Evolutionary conservation across 1,140 invertebrate genomes (phyloP).

Genomic region (Chionoecetes opilio): DNA sequence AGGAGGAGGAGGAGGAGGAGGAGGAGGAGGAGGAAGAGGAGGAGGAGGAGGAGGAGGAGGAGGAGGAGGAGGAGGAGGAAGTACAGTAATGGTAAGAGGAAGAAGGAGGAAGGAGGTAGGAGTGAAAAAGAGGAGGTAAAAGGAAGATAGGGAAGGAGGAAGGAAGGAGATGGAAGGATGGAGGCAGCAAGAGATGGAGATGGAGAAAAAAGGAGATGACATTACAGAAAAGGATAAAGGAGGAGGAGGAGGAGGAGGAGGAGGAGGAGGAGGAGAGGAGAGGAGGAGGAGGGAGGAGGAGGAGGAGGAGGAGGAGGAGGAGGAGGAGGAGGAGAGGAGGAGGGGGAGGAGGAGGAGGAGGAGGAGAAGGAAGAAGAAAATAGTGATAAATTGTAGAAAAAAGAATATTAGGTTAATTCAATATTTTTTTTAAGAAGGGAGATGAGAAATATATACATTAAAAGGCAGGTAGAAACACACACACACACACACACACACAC

Average conservation of each 20-base stretch:
- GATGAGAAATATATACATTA: background rate
- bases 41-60: background rate
- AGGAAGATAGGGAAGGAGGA: background rate
- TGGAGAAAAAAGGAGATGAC: background rate
- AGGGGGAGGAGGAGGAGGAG: background rate
- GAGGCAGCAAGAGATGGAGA: background rate
- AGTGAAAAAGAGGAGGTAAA: background rate
- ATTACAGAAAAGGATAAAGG: background rate
- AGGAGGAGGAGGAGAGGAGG: background rate
- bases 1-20: no score
- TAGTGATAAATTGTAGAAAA: background rate
- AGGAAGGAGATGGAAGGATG: background rate
- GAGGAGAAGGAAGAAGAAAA: background rate
- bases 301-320: background rate
- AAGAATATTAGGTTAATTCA: background rate
- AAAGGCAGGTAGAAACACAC: background rate
- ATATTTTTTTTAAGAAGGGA: background rate
- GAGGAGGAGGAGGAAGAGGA: no score
- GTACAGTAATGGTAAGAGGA: background rate
- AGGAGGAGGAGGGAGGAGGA: background rate
- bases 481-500: constrained; percentile 16
- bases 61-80: constrained; percentile 10
- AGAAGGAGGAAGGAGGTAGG: background rate
- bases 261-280: no score
- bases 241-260: background rate